These are phyloP conservation scores for Scelioninae gen. 2 DNA, from an alignment of 2,888 invertebrate species.

Conservation along the genomic window DNA sequence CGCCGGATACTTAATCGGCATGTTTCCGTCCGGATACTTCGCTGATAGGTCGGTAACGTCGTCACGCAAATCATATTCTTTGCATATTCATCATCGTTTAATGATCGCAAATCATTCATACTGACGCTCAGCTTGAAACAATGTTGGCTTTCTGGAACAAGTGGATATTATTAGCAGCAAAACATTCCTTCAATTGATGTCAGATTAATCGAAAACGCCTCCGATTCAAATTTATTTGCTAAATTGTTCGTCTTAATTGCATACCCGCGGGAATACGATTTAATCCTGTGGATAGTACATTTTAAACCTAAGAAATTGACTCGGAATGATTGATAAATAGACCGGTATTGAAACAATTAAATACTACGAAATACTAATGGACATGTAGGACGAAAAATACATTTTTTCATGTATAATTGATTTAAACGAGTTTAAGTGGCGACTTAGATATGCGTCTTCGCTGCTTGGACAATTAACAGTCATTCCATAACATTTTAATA, in stretches of 20 bases:
- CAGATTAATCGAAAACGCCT: constrained; percentile 35
- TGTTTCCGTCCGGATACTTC: constrained; percentile 73
- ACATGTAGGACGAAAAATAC: background rate
- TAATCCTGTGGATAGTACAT: constrained; percentile 15
- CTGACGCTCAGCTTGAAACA: constrained; percentile 9
- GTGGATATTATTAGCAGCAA: constrained; percentile 39
- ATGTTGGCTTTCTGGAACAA: constrained; percentile 38
- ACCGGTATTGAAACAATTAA: constrained; percentile 19
- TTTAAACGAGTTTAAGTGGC: constrained; percentile 39
- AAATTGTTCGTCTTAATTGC: constrained; percentile 43
- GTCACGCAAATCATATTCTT: constrained; percentile 2
- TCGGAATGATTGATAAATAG: constrained; percentile 3
- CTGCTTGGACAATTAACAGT: constrained; percentile 31
- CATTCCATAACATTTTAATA: constrained; percentile 24
- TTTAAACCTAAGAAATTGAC: constrained; percentile 17
- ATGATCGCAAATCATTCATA: constrained; percentile 24
- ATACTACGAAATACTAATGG: constrained; percentile 14
- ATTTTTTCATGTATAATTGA: constrained; percentile 21
- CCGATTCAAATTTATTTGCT: constrained; percentile 34
- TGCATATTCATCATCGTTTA: constrained; percentile 33
- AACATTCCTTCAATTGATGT: constrained; percentile 35
- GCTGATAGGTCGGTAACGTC: constrained; percentile 69
- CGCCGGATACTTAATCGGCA: constrained; percentile 72
- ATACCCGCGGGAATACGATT: constrained; percentile 5
- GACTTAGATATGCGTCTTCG: background rate